Evolutionary conservation across 2,888 invertebrate genomes (phyloP).

Genomic region (Acleris holmiana): DNA sequence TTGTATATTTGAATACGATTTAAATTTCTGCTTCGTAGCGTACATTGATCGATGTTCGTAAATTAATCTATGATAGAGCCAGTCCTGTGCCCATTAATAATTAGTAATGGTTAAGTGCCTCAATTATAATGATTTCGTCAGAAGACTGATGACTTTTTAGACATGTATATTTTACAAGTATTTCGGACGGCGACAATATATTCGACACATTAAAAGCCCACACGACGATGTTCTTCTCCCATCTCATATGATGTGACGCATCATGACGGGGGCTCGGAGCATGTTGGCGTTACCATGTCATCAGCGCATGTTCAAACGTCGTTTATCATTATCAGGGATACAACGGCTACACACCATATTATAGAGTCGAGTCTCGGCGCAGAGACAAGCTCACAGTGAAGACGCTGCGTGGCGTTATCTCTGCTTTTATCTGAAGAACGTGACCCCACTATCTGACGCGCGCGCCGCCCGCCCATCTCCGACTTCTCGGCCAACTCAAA

Average conservation of each 20-base stretch:
- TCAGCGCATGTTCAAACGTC: slow-evolving; percentile 27
- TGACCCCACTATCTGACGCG: slow-evolving; percentile 75
- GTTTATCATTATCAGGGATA: slow-evolving; percentile 33
- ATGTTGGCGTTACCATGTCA: slow-evolving; percentile 21
- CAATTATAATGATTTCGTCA: no score
- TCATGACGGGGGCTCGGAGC: neutral
- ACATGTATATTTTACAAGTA: neutral
- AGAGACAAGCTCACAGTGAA: slow-evolving; percentile 74
- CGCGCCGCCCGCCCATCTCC: slow-evolving; percentile 75
- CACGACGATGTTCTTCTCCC: neutral
- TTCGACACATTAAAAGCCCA: slow-evolving; percentile 6
- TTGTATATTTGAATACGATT: slow-evolving; percentile 25
- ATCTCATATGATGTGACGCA: slow-evolving; percentile 10
- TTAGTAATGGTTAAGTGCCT: no score
- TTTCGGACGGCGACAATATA: neutral
- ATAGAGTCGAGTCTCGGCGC: slow-evolving; percentile 45
- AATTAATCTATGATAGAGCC: slow-evolving; percentile 21
- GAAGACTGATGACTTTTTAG: no score
- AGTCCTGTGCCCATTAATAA: neutral
- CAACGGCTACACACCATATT: slow-evolving; percentile 24
- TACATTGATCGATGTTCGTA: slow-evolving; percentile 19
- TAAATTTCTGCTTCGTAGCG: slow-evolving; percentile 9
- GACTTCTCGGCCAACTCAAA: slow-evolving; percentile 59
- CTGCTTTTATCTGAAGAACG: slow-evolving; percentile 74
- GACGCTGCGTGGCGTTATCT: slow-evolving; percentile 71